phyloP scores from a whole-genome alignment of 2,888 invertebrate species.

The Scelioninae gen. 1 region DNA sequence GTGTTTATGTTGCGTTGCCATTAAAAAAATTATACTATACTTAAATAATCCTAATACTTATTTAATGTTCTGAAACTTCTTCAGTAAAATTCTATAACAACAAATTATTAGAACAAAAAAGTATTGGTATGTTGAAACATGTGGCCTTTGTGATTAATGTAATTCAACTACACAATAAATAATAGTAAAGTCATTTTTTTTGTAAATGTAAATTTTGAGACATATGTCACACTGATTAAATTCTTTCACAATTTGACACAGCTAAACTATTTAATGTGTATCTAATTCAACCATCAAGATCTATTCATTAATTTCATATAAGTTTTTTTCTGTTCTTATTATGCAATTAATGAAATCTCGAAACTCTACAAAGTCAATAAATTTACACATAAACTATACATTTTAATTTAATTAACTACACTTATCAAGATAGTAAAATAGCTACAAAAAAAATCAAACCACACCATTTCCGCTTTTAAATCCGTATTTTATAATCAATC shows the following conservation, averaged over 20 bases:
- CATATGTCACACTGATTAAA: background rate
- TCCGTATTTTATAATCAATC: background rate
- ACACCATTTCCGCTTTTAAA: background rate
- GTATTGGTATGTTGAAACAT: too few relatives aligned
- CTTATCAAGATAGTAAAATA: too few relatives aligned
- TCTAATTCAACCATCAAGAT: constrained; percentile 9
- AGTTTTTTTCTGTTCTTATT: background rate
- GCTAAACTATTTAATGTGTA: constrained; percentile 20
- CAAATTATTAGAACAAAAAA: too few relatives aligned
- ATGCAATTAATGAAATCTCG: too few relatives aligned
- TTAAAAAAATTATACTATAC: too few relatives aligned
- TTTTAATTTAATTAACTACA: too few relatives aligned
- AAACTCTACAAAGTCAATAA: background rate
- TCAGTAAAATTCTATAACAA: too few relatives aligned
- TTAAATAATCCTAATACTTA: too few relatives aligned
- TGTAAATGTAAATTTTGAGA: background rate
- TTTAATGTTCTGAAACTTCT: too few relatives aligned
- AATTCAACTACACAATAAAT: background rate
- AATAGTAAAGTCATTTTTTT: too few relatives aligned
- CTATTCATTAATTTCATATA: background rate
- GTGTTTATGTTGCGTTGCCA: too few relatives aligned
- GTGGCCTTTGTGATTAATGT: too few relatives aligned
- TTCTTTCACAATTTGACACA: constrained; percentile 9
- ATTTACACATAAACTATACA: background rate
- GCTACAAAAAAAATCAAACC: background rate